Evolutionary conservation across 2,113 vertebrate genomes (phyloP), one percentile per base, ranked within the genome.

Genomic region (Lepus timidus): DNA sequence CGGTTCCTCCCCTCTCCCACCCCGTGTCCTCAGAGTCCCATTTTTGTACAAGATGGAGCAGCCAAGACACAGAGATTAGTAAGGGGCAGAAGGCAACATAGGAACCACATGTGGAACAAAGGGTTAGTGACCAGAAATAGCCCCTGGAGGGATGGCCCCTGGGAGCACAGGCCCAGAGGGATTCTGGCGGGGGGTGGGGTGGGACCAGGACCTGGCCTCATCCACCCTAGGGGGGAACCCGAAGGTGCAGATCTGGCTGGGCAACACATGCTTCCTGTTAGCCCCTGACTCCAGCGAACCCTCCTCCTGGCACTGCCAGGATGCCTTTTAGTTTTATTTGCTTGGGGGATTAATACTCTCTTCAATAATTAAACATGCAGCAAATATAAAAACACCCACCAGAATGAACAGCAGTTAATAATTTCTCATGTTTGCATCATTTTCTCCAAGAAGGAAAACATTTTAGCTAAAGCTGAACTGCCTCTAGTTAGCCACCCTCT

Each of bases 311-410:
- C 23, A 22, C 31, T 2, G 0, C 51, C 67, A 25, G 4, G 75
- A 44, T 87, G 61, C 61, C 80, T 95, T 79, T 89, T 85, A 65
- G 83, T 92, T 71, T 64, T 51, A 70, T 76, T 96, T 80, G 52
- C 70, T 88, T 93, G 52, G 64, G 44, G 62, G 55, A 85, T 74
- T 80, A 25, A 73, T 81, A 68, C 8, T 92, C 85, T 68, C 96
- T 68, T 88, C 58, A 75, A 49, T 85, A 64, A 95, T 97, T 95
- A 90, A 90, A 93, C 88, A 92, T 83, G 13, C 62, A 85, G 68
- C 91, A 80, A n/a, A 19, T 58, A 19, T 70, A 29, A 91, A 80
- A 36, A 49, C 33, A 58, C 88, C 51, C 51, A 33, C 62, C 64
- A 65, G 81, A 92, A 81, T 94, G n/a, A 73, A 65, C 49, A 64